Conservation (phyloP, 2,888 invertebrate genomes). For the Sesia apiformis region DNA sequence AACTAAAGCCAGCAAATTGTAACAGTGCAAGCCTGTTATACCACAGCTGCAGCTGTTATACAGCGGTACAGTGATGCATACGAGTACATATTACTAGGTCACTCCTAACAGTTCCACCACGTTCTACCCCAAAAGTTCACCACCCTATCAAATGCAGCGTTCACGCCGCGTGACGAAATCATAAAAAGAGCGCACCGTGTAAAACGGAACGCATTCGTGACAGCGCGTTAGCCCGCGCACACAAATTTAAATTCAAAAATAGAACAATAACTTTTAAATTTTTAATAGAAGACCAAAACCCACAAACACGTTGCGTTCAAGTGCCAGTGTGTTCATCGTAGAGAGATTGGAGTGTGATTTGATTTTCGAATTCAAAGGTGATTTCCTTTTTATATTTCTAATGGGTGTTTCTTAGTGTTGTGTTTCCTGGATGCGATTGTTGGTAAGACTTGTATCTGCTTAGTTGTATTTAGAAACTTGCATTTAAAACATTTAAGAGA, state of each 20-base stretch:
- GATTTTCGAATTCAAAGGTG: conserved; percentile 65
- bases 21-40: no score
- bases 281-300: conserved; percentile 5
- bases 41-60: no score
- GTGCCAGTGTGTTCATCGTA: conserved; percentile 63
- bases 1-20: no score
- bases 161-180: conserved; percentile 64
- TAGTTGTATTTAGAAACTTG: no score
- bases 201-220: conserved; percentile 37
- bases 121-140: neutral
- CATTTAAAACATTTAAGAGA: no score
- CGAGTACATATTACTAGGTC: no score
- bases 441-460: neutral
- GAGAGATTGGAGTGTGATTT: conserved; percentile 68
- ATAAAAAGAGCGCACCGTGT: conserved; percentile 51
- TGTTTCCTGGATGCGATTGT: conserved; percentile 11
- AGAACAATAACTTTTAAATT: conserved; percentile 12
- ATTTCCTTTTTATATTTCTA: conserved; percentile 20
- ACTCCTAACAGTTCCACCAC: no score
- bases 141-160: conserved; percentile 18
- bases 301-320: conserved; percentile 60
- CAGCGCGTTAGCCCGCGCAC: conserved; percentile 43
- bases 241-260: conserved; percentile 20
- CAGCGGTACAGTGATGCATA: no score
- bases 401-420: conserved; percentile 20